Percentiles rank a stretch among this genome's conserved stretches.
Conservation (phyloP, 1,140 invertebrate genomes). For the Cheumatopsyche charites region DNA sequence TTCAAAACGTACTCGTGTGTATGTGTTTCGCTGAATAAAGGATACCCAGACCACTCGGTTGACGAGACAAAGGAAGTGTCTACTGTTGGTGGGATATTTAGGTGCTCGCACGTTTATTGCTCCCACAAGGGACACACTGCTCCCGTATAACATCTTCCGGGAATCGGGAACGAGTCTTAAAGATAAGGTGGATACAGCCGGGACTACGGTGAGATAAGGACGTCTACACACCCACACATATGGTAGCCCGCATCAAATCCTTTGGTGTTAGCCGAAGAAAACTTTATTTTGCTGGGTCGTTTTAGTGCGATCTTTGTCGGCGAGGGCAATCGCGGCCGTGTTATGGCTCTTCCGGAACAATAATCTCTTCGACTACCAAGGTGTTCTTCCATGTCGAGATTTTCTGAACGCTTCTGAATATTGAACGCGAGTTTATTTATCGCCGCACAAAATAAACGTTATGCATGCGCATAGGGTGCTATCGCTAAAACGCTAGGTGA, state of each 20-base stretch:
- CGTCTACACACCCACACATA: not conserved
- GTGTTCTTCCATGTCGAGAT: not conserved
- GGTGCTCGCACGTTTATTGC: conserved; percentile 41
- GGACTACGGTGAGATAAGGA: conserved; percentile 34
- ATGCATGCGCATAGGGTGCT: not conserved
- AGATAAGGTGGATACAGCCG: conserved; percentile 39
- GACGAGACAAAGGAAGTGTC: conserved; percentile 32
- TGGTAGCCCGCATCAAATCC: conserved; percentile 21
- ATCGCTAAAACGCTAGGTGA: conserved; percentile 25
- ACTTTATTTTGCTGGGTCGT: conserved; percentile 40
- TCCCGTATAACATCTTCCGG: conserved; percentile 38
- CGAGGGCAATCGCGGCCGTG: conserved; percentile 37
- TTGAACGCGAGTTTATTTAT: not conserved
- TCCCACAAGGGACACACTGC: conserved; percentile 34
- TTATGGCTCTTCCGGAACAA: conserved; percentile 41
- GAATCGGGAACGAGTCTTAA: conserved; percentile 43
- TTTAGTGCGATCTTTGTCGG: conserved; percentile 42
- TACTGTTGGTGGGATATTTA: conserved; percentile 31
- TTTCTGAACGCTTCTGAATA: not conserved
- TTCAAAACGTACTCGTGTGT: too few species aligned
- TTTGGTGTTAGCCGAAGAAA: conserved; percentile 27
- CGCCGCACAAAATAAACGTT: not conserved
- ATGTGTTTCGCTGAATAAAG: too few species aligned
- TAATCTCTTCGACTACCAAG: conserved; percentile 23
- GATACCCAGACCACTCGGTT: not conserved